Percentiles rank a stretch among this genome's conserved stretches.
phyloP scores from a whole-genome alignment of 2,888 invertebrate species.

The Drosophila infuscata region DNA sequence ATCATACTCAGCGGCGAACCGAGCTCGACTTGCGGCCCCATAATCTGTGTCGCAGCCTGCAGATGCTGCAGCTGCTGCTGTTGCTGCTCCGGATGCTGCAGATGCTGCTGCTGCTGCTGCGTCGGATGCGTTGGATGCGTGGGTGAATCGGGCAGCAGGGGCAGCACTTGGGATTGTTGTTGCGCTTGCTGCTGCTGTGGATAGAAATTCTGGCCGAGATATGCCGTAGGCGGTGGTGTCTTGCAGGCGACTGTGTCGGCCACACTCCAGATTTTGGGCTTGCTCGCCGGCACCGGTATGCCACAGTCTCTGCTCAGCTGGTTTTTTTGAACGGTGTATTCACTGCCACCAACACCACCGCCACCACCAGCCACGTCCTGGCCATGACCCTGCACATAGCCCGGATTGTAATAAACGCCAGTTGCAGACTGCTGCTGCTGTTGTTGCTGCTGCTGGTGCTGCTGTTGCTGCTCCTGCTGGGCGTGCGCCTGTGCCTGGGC shows the following conservation, averaged over 20 bases:
- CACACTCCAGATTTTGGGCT: slow-evolving; percentile 97
- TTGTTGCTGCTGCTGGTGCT: slow-evolving; percentile 53
- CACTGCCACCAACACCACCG: slow-evolving; percentile 57
- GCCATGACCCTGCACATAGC: slow-evolving; percentile 51
- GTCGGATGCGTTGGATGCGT: slow-evolving; percentile 48
- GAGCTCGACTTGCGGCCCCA: slow-evolving; percentile 83
- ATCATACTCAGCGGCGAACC: slow-evolving; percentile 85
- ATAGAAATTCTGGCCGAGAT: slow-evolving; percentile 83
- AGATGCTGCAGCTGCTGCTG: slow-evolving; percentile 44
- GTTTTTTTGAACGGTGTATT: slow-evolving; percentile 86
- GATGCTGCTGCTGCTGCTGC: slow-evolving; percentile 45
- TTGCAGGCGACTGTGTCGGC: slow-evolving; percentile 97
- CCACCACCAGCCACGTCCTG: slow-evolving; percentile 81
- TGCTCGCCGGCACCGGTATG: slow-evolving; percentile 93
- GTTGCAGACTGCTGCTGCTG: slow-evolving; percentile 85
- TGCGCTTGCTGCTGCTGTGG: slow-evolving; percentile 63
- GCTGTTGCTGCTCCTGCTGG: slow-evolving; percentile 67
- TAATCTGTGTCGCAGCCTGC: slow-evolving; percentile 51
- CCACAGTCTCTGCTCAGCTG: slow-evolving; percentile 91
- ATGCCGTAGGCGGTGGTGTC: slow-evolving; percentile 83
- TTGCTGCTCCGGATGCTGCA: slow-evolving; percentile 22
- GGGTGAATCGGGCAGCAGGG: slow-evolving; percentile 46
- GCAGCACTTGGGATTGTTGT: slow-evolving; percentile 24
- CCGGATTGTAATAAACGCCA: slow-evolving; percentile 67
- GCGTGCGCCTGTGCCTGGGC: slow-evolving; percentile 84